phyloP scores from a whole-genome alignment of 2,888 invertebrate genomes.

The Eristalinus sepulchralis region DNA sequence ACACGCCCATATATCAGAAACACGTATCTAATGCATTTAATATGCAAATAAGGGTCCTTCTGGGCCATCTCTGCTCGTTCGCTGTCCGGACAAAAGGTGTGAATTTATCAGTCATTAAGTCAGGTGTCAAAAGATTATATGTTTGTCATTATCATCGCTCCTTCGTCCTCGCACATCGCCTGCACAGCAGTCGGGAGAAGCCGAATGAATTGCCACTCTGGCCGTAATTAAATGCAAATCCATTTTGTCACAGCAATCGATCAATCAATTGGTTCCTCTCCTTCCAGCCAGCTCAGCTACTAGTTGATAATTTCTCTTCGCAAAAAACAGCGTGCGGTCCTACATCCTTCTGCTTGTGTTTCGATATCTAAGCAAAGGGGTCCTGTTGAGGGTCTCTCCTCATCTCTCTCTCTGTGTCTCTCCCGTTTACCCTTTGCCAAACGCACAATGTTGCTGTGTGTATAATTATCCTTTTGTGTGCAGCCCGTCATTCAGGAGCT shows the following conservation, averaged over 20 bases:
- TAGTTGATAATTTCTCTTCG: slow-evolving; percentile 31
- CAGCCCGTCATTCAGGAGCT: slow-evolving; percentile 19
- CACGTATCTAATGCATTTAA: slow-evolving; percentile 64
- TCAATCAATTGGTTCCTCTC: slow-evolving; percentile 44
- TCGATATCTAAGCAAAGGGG: neutral
- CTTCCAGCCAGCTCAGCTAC: slow-evolving; percentile 34
- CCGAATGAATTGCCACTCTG: neutral
- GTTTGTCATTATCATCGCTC: slow-evolving; percentile 30
- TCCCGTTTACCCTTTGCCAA: neutral
- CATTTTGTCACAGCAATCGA: slow-evolving; percentile 64
- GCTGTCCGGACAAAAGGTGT: slow-evolving; percentile 43
- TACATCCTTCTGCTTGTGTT: slow-evolving; percentile 15
- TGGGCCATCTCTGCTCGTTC: slow-evolving; percentile 9
- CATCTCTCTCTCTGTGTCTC: neutral
- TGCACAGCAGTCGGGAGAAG: neutral
- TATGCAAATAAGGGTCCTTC: slow-evolving; percentile 61
- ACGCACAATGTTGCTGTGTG: slow-evolving; percentile 28
- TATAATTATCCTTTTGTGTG: slow-evolving; percentile 48
- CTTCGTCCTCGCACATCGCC: neutral
- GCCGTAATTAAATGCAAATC: slow-evolving; percentile 38
- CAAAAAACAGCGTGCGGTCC: slow-evolving; percentile 15
- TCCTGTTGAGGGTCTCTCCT: neutral
- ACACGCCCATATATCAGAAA: slow-evolving; percentile 31
- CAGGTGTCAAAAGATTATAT: slow-evolving; percentile 66
- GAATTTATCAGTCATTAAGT: slow-evolving; percentile 66